Evolutionary conservation across 2,113 vertebrate species (phyloP), one percentile per base, ranked within the genome.

Genomic region (Corapipo altera): DNA sequence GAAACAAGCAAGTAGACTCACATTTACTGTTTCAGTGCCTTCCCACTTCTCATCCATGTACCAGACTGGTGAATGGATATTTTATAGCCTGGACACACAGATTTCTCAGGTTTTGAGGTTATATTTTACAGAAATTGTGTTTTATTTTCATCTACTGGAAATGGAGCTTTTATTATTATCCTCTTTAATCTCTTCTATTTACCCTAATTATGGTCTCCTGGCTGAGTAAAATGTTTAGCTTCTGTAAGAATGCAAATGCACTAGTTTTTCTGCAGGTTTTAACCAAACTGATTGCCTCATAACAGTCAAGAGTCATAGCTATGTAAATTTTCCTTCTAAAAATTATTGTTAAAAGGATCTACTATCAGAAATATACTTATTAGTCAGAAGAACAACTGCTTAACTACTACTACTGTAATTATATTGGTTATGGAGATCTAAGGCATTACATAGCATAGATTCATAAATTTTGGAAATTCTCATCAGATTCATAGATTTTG

Each of bases 291-390:
- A 90, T 91, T 93, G 95, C 49, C 9, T 85, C 33, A 9, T 43
- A 74, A 46, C 41, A 90, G 71, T 59, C 73, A 78, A 89, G 64
- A 87, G 88, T 81, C 70, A 89, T 20, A 78, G 77, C 49, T 93
- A 81, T 57, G 59, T 76, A 74, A 69, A 91, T 85, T 73, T 88
- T 82, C 19, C 22, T 94, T 95, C 70, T 75, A 46, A 92, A 58
- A 89, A 79, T 32, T 86, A 81, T 39, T 69, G 89, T 43, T 93
- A 74, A 86, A 85, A 95, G n/a, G 84, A 69, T 92, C 65, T 67
- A 71, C 65, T 87, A 6, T 39, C 88, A 92, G 89, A 95, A 89
- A 77, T 2, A 1, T 21, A 71, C 43, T 91, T 77, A 82, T 27
- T 92, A 82, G 35, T 93, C 52, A 49, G 86, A 76, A 83, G 87